Evolutionary conservation across 2,113 vertebrate genomes (phyloP).

Genomic region (Python bivittatus): DNA sequence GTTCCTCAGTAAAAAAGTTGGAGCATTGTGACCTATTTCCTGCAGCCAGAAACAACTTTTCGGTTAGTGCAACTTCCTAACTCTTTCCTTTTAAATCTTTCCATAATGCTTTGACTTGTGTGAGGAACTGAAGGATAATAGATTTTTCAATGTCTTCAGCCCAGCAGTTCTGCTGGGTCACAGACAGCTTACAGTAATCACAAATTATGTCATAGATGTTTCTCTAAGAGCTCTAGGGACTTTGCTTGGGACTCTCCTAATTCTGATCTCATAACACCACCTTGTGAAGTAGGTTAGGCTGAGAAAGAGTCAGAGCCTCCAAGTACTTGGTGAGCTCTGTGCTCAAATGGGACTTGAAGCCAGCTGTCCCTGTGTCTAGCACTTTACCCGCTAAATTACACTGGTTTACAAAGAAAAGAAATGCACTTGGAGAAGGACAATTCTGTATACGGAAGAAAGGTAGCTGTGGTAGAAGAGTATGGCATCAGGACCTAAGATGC

Average conservation of each 20-base stretch:
- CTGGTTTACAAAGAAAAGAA: background rate
- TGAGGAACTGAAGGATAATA: background rate
- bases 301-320: background rate
- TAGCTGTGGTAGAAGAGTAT: background rate
- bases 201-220: background rate
- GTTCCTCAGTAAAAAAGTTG: conserved; percentile 25
- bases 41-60: conserved; percentile 20
- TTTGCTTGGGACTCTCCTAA: background rate
- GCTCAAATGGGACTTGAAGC: background rate
- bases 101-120: background rate
- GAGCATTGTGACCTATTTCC: conserved; percentile 48
- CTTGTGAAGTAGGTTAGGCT: background rate
- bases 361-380: background rate
- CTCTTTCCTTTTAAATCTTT: background rate
- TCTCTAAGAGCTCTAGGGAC: background rate
- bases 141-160: background rate
- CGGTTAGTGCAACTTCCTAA: background rate
- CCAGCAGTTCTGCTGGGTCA: background rate
- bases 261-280: background rate
- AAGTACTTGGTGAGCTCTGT: background rate
- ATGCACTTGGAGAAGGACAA: background rate
- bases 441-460: background rate
- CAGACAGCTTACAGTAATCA: background rate
- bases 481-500: background rate
- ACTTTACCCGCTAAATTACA: background rate